Conservation (phyloP, 1,140 invertebrate genomes). For the Megathymus violae region DNA sequence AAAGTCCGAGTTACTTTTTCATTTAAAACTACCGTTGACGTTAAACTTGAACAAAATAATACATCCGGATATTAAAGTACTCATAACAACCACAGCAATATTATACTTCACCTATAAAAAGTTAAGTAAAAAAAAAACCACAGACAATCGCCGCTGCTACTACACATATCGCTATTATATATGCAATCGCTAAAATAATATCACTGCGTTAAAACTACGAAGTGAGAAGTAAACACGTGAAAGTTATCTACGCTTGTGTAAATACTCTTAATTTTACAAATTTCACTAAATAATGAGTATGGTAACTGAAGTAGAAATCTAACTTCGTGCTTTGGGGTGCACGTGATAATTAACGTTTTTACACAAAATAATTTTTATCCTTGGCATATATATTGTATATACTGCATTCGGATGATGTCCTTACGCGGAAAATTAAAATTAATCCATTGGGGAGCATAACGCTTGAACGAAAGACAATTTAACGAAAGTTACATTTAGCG, state of each 20-base stretch:
- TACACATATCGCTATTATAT: constrained; percentile 39
- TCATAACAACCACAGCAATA: no score
- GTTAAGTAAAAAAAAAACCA: constrained; percentile 38
- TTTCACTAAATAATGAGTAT: constrained; percentile 33
- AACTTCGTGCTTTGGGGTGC: constrained; percentile 38
- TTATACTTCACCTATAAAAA: constrained; percentile 36
- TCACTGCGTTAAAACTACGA: constrained; percentile 62
- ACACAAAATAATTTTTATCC: background rate
- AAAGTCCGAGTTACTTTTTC: background rate
- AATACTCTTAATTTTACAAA: constrained; percentile 23
- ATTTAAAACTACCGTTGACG: constrained; percentile 38
- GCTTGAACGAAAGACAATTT: no score
- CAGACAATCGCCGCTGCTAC: constrained; percentile 38
- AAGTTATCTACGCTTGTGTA: constrained; percentile 41
- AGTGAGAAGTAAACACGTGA: constrained; percentile 47
- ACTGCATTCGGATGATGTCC: background rate
- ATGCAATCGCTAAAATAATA: constrained; percentile 58
- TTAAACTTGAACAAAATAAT: constrained; percentile 21
- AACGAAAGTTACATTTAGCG: background rate
- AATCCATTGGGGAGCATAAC: no score
- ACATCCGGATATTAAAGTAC: no score
- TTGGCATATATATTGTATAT: background rate
- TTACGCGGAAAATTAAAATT: background rate
- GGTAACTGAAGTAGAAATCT: constrained; percentile 54
- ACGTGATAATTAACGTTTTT: no score